Conservation (phyloP, 2,113 vertebrate species). For the Pyxicephalus adspersus region DNA sequence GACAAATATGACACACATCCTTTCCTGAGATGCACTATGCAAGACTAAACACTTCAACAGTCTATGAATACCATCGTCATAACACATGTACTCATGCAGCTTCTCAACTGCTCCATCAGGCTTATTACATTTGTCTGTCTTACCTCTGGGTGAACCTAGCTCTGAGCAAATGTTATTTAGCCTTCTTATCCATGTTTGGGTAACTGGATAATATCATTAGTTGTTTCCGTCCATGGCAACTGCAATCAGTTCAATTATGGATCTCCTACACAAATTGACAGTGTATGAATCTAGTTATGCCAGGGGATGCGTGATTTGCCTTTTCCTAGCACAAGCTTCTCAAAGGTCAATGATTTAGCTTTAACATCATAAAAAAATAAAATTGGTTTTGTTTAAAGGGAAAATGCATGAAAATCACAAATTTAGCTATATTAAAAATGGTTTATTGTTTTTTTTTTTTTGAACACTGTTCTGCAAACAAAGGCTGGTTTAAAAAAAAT, state of each 20-base stretch:
- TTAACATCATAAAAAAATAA: background rate
- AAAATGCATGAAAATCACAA: too few species aligned
- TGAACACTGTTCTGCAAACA: too few species aligned
- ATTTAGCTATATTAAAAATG: too few species aligned
- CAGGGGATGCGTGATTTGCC: constrained; percentile 20
- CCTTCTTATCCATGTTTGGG: constrained; percentile 29
- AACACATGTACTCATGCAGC: constrained; percentile 61
- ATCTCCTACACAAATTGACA: constrained; percentile 29
- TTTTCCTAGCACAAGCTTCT: background rate
- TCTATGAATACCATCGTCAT: background rate
- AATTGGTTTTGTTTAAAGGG: background rate
- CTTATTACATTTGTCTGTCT: constrained; percentile 61
- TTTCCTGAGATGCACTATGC: background rate
- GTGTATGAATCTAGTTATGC: constrained; percentile 34
- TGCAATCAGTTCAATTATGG: constrained; percentile 29
- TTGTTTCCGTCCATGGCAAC: constrained; percentile 45
- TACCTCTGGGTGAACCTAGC: constrained; percentile 58
- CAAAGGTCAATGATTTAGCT: constrained; percentile 27
- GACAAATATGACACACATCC: background rate
- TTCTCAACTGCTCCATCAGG: constrained; percentile 63
- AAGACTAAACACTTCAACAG: background rate
- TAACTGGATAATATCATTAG: constrained; percentile 48
- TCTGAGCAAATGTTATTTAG: constrained; percentile 15
- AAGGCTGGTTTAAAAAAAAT: too few species aligned
- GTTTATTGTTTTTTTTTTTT: too few species aligned